A percentile compares a stretch with the other conserved stretches of the same genome.
phyloP scores from a whole-genome alignment of 2,113 vertebrate genomes.

The Euleptes europaea region DNA sequence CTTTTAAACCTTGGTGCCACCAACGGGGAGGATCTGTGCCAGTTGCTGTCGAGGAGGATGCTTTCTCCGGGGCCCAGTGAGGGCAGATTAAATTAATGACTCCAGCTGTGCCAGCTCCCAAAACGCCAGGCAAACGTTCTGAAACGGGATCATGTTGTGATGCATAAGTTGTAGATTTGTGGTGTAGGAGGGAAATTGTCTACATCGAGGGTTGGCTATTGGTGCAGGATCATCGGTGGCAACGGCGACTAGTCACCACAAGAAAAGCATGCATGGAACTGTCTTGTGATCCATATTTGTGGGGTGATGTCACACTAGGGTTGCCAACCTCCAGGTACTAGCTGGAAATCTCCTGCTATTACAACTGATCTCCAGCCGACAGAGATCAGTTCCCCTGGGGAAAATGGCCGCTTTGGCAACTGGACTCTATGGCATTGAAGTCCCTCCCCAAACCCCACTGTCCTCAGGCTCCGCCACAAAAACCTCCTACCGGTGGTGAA shows the following conservation, averaged over 20 bases:
- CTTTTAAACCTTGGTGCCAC: constrained; percentile 2
- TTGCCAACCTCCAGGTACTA: too few species aligned
- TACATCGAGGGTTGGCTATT: background rate
- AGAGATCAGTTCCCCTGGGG: too few species aligned
- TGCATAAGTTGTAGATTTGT: background rate
- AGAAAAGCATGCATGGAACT: too few species aligned
- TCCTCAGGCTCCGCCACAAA: too few species aligned
- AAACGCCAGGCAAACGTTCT: background rate
- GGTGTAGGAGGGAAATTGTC: background rate
- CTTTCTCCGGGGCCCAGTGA: constrained; percentile 16
- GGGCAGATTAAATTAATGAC: constrained; percentile 43
- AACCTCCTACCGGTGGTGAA: too few species aligned
- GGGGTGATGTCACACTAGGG: too few species aligned
- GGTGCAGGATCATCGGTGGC: background rate
- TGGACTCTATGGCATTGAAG: too few species aligned
- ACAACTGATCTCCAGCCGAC: too few species aligned
- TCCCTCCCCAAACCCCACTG: too few species aligned
- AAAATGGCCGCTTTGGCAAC: too few species aligned
- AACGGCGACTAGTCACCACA: background rate
- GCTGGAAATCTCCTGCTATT: too few species aligned
- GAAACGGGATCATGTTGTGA: background rate
- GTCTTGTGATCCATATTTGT: too few species aligned
- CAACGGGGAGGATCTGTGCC: constrained; percentile 39
- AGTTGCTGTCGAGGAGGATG: constrained; percentile 36
- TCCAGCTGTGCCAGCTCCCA: constrained; percentile 7